A percentile compares a stretch with the other conserved stretches of the same genome.
These are phyloP conservation scores for Apeira syringaria DNA, from an alignment of 2,888 invertebrate genomes.

Conservation along the genomic window DNA sequence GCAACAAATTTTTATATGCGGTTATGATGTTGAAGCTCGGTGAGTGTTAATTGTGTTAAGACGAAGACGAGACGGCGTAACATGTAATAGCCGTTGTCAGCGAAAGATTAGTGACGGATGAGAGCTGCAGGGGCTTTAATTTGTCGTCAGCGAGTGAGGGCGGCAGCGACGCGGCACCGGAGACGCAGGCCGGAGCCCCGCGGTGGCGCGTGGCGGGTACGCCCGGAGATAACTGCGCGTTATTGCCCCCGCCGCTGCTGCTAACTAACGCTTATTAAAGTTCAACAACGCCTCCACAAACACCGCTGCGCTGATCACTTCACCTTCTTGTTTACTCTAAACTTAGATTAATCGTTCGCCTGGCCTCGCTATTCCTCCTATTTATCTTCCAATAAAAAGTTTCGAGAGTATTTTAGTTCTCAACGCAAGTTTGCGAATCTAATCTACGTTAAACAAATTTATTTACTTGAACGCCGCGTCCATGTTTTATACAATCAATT, in stretches of 20 bases:
- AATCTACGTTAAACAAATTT: conserved; percentile 21
- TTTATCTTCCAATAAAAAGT: conserved; percentile 59
- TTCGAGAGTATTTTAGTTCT: conserved; percentile 30
- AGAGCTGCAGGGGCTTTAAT: conserved; percentile 52
- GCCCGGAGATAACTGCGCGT: conserved; percentile 77
- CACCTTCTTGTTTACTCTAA: conserved; percentile 80
- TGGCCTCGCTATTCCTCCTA: conserved; percentile 55
- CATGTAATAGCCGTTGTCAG: conserved; percentile 32
- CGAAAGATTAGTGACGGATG: conserved; percentile 39
- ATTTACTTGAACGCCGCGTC: conserved; percentile 13
- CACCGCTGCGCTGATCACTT: conserved; percentile 69
- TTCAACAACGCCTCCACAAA: conserved; percentile 69
- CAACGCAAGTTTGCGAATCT: conserved; percentile 21
- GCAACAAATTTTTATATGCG: not conserved
- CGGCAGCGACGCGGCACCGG: conserved; percentile 1
- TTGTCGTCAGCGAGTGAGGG: conserved; percentile 25
- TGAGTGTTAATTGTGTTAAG: conserved; percentile 17
- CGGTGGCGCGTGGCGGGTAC: conserved; percentile 20
- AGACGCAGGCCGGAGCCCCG: conserved; percentile 8
- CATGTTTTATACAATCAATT: conserved; percentile 11
- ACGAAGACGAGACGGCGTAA: conserved; percentile 4
- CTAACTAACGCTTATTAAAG: conserved; percentile 83
- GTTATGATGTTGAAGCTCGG: not conserved
- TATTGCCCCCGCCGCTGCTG: conserved; percentile 68
- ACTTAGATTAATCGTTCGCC: conserved; percentile 79